These are phyloP conservation scores for Heteromyza rotundicornis DNA, from an alignment of 2,888 invertebrate genomes.

Conservation along the genomic window DNA sequence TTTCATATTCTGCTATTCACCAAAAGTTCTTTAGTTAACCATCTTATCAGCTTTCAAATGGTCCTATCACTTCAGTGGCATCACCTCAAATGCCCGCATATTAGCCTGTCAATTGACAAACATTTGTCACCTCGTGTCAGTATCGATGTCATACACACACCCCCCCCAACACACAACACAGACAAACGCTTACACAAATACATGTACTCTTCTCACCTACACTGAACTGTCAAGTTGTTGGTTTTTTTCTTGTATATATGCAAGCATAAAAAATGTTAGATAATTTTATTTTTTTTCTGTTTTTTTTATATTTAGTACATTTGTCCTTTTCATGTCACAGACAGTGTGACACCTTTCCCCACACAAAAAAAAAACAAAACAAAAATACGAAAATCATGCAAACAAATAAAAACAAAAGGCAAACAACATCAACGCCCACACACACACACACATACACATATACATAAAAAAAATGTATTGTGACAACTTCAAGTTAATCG, in stretches of 20 bases:
- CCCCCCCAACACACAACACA: background rate
- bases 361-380: background rate
- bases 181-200: slow-evolving; percentile 13
- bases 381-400: background rate
- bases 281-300: too few species aligned
- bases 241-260: background rate
- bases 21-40: too few species aligned
- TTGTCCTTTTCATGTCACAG: background rate
- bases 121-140: slow-evolving; percentile 11
- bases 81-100: too few species aligned
- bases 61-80: too few species aligned
- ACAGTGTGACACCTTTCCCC: background rate
- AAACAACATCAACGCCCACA: slow-evolving; percentile 7
- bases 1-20: too few species aligned
- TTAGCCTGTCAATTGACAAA: slow-evolving; percentile 9
- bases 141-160: background rate
- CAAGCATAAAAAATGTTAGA: too few species aligned
- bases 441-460: background rate
- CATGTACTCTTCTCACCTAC: slow-evolving; percentile 8
- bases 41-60: too few species aligned
- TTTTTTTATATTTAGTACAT: background rate
- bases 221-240: background rate
- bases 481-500: slow-evolving; percentile 42
- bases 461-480: slow-evolving; percentile 7
- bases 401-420: slow-evolving; percentile 4